A percentile compares a stretch with the other conserved stretches of the same genome.
These are phyloP conservation scores for Agrilus biguttatus DNA, from an alignment of 2,888 invertebrate species.

Conservation along the genomic window DNA sequence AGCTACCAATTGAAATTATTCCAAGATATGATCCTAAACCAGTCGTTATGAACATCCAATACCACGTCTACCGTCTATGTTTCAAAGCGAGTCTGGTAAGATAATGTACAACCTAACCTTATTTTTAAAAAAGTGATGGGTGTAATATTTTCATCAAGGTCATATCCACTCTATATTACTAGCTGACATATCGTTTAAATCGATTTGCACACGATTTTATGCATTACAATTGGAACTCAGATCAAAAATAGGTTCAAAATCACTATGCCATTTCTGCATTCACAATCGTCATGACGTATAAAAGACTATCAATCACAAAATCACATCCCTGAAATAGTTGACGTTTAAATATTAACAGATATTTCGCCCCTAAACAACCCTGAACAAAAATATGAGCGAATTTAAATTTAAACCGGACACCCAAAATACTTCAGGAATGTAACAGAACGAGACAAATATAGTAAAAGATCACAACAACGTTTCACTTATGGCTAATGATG, in stretches of 20 bases:
- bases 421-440: constrained; percentile 11
- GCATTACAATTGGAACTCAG: constrained; percentile 5
- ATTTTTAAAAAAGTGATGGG: constrained; percentile 30
- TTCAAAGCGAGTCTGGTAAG: constrained; percentile 6
- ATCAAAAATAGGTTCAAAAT: neutral
- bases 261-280: neutral
- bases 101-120: constrained; percentile 26
- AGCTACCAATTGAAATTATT: no score
- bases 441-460: constrained; percentile 18
- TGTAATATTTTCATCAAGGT: constrained; percentile 32
- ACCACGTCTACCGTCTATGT: no score
- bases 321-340: no score
- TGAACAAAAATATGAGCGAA: no score
- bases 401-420: constrained; percentile 1
- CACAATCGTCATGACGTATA: constrained; percentile 1
- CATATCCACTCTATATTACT: constrained; percentile 20
- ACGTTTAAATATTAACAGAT: no score
- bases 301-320: constrained; percentile 1
- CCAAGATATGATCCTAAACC: no score
- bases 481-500: no score
- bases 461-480: constrained; percentile 14
- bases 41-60: no score
- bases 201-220: constrained; percentile 8
- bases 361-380: no score
- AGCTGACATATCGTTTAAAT: constrained; percentile 12